Evolutionary conservation across 2,888 invertebrate genomes (phyloP), one percentile per base, ranked within the genome.

Genomic region (Platycheirus rosarum): DNA sequence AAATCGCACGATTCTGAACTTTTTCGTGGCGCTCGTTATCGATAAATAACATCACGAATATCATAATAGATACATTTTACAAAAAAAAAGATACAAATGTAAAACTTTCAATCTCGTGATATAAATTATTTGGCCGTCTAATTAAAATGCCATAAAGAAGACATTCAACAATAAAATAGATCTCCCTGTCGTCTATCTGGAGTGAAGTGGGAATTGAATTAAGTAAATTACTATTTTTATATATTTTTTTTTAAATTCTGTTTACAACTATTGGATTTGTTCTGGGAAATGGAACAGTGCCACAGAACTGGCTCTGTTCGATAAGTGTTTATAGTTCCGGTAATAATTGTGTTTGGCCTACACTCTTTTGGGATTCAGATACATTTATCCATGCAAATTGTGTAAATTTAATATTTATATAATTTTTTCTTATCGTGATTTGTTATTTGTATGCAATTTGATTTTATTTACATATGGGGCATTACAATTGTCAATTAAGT

Each of bases 81-180:
- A 48, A 1, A 65, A 3, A 55, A 37, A 13, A 11, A 57, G 20
- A 37, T 13, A 35, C 13, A 46, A 55, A 35, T 1, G n/a, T 29
- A 60, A 44, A 60, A 44, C 26, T 23, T 65, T 65, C 18, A n/a
- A n/a, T 44, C 29, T 18, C 8, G 32, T 49, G 48, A 71, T 53
- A 66, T 78, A 78, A 71, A 71, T 78, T 66, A 80, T 75, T 55
- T 37, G 40, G 49, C 23, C 63, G 75, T 69, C 80, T 80, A 80
- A 80, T 80, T 80, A 80, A 80, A 80, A 70, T 60, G 51, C 70
- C 65, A 80, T 80, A 76, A 80, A 71, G 48, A 49, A 51, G 65
- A 66, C 35, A 48, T 65, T 70, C 60, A 57, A 57, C 60, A 60
- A 70, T 80, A 75, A 75, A 75, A 70, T 51, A 26, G 37, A 76